phyloP scores from a whole-genome alignment of 2,113 vertebrate species.

The Nothocercus julius region DNA sequence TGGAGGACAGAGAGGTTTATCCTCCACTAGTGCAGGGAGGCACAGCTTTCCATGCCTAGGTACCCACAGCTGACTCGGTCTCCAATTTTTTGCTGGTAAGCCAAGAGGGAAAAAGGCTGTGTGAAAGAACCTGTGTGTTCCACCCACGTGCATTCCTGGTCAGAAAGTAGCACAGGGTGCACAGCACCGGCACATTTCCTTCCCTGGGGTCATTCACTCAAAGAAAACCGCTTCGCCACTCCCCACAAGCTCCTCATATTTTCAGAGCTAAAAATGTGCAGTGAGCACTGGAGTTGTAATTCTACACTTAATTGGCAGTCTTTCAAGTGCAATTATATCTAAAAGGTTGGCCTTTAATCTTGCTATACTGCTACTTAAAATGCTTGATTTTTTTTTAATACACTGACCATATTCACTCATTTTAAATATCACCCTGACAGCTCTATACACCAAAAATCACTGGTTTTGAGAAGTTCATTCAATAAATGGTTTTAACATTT shows the following conservation, averaged over 20 bases:
- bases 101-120: background rate
- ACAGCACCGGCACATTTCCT: background rate
- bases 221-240: background rate
- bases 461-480: slow-evolving; percentile 24
- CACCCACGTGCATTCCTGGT: background rate
- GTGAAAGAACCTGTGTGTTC: background rate
- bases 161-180: background rate
- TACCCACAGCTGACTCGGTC: background rate
- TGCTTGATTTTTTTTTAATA: slow-evolving; percentile 57
- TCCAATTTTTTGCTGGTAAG: background rate
- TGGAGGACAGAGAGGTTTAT: background rate
- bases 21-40: background rate
- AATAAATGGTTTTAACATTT: slow-evolving; percentile 61
- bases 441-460: slow-evolving; percentile 53
- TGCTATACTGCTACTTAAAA: slow-evolving; percentile 52
- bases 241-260: background rate
- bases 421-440: slow-evolving; percentile 66
- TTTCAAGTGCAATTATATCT: slow-evolving; percentile 66
- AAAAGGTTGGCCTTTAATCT: slow-evolving; percentile 62
- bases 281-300: slow-evolving; percentile 8
- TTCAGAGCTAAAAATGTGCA: slow-evolving; percentile 11
- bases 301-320: slow-evolving; percentile 67
- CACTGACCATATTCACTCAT: slow-evolving; percentile 57
- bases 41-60: background rate
- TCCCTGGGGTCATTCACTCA: background rate